Base-by-base conservation (phyloP, 2,888 invertebrate genomes). In the Lutraria lutraria region DNA sequence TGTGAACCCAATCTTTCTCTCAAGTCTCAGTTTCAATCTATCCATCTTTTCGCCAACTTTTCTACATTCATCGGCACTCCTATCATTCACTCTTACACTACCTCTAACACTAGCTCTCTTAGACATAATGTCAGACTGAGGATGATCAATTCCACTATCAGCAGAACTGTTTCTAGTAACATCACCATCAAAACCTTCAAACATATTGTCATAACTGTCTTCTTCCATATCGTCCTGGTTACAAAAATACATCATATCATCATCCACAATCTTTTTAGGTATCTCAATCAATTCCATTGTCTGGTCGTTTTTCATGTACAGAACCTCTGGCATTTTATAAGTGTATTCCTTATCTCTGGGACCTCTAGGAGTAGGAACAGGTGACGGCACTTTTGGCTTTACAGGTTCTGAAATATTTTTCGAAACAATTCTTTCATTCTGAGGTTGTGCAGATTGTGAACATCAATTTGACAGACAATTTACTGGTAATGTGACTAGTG, bases 221-320 rank as follows among this genome's bases (percentile, higher is more conserved):
- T 88, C 90, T 29, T 79, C 88, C 25, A 88, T 63, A 79, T 90
- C 88, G 52, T 92, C 90, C 81, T 92, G 89, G 56, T 92, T 88
- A 88, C 87, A 76, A 56, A 92, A 90, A 53, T 92, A 92, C 92
- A 92, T 90, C 92, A 92, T 89, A 79, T 92, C 92, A 81, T 92
- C 92, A 85, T 92, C 92, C 19, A 89, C 81, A 79, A 89, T 60
- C 76, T 83, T 84, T 56, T 83, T 84, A 43, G 90, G 89, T n/a
- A 86, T 89, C 68, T 92, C 92, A 29, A 92, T 80, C 34, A 92
- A 76, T n/a, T 85, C 85, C 90, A 92, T 90, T 68, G 89, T 83
- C 88, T 92, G 92, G 68, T 92, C 88, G 72, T 92, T 90, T 83
- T 92, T 92, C 92, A 92, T 92, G 80, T 92, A 92, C 19, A 92